These are phyloP conservation scores for Phalera bucephala DNA, from an alignment of 2,888 invertebrate species.

Conservation along the genomic window DNA sequence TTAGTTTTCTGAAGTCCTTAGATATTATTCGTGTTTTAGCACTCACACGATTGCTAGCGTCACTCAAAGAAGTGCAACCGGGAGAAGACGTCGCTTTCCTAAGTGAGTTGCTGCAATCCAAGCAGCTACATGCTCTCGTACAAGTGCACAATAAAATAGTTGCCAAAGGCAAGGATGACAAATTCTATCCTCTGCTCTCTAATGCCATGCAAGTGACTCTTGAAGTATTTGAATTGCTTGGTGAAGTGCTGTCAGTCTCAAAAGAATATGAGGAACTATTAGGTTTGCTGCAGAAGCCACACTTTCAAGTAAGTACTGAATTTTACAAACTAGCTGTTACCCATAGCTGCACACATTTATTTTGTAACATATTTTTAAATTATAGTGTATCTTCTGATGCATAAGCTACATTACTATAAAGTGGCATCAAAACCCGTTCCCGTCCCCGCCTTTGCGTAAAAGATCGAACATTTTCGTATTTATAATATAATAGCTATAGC, in stretches of 20 bases:
- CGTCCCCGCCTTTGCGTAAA: no score
- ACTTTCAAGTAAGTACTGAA: conserved; percentile 89
- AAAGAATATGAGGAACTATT: conserved; percentile 91
- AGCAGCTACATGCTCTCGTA: conserved; percentile 94
- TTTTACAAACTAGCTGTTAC: no score
- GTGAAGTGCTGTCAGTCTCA: conserved; percentile 85
- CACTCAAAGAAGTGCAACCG: conserved; percentile 91
- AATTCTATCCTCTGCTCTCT: conserved; percentile 91
- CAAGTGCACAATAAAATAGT: conserved; percentile 95
- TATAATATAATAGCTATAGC: no score
- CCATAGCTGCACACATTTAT: no score
- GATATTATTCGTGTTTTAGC: conserved; percentile 77
- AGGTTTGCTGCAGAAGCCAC: conserved; percentile 91
- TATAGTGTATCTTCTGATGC: no score
- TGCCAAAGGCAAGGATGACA: conserved; percentile 92
- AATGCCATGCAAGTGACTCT: conserved; percentile 92
- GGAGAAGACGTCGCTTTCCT: conserved; percentile 94
- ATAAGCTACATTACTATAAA: no score
- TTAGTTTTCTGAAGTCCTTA: no score
- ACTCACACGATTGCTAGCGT: conserved; percentile 89
- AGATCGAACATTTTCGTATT: no score
- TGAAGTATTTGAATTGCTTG: conserved; percentile 91
- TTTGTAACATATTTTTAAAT: no score
- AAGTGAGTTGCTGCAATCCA: conserved; percentile 91
- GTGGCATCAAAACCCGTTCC: no score